These are phyloP conservation scores for Pelobates cultripes DNA, from an alignment of 2,797 vertebrate species.

Conservation along the genomic window DNA sequence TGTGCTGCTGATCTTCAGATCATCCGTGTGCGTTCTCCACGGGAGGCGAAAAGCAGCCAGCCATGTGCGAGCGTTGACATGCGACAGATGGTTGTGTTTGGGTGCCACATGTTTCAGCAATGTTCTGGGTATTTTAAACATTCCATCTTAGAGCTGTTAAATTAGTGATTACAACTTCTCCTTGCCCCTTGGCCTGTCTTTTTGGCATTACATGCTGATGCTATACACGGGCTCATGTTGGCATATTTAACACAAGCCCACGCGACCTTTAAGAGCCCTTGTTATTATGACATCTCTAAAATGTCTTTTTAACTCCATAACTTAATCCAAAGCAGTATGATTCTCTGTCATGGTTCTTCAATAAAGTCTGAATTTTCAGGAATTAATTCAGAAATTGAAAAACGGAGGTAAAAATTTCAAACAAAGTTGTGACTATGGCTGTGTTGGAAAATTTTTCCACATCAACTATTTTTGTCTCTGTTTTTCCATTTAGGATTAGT, in stretches of 20 bases:
- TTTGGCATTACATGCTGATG: slow-evolving; percentile 8
- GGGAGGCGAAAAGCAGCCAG: slow-evolving; percentile 1
- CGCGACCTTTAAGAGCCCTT: not conserved
- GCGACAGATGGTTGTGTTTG: slow-evolving; percentile 38
- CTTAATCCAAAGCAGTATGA: too few relatives aligned
- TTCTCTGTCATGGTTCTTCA: too few relatives aligned
- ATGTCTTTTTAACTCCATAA: too few relatives aligned
- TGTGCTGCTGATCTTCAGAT: slow-evolving; percentile 1
- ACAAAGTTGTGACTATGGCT: too few relatives aligned
- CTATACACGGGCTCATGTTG: slow-evolving; percentile 11
- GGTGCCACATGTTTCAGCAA: slow-evolving; percentile 5
- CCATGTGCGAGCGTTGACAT: slow-evolving; percentile 11
- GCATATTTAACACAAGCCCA: slow-evolving; percentile 28
- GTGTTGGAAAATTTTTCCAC: too few relatives aligned
- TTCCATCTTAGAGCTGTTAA: not conserved
- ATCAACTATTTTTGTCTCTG: too few relatives aligned
- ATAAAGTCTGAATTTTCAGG: too few relatives aligned
- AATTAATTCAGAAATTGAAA: too few relatives aligned
- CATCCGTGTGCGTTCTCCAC: not conserved
- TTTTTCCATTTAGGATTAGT: too few relatives aligned
- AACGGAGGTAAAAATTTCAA: too few relatives aligned
- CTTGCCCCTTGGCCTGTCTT: slow-evolving; percentile 9
- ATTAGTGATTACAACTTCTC: slow-evolving; percentile 17
- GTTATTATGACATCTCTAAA: too few relatives aligned
- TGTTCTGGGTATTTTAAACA: slow-evolving; percentile 23